Evolutionary conservation across 2,113 vertebrate species (phyloP).

Genomic region (Pagrus major): DNA sequence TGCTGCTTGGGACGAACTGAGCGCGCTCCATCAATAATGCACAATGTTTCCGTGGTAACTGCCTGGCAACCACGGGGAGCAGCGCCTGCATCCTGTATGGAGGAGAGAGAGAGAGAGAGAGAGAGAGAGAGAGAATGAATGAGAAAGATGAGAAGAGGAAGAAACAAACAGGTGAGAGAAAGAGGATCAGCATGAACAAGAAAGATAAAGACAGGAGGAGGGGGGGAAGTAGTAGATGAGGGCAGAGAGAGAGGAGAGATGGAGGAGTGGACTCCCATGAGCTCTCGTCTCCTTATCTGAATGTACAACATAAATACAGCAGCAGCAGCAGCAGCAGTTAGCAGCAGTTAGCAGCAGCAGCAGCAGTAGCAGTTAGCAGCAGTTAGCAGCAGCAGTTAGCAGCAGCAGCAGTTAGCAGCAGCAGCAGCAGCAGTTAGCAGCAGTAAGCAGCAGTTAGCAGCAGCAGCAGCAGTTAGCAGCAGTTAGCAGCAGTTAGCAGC

Average conservation of each 20-base stretch:
- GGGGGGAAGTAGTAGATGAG: conserved; percentile 27
- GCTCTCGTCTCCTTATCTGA: conserved; percentile 16
- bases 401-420: too few relatives aligned
- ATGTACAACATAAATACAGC: not conserved
- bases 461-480: too few relatives aligned
- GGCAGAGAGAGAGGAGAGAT: not conserved
- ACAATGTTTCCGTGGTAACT: conserved; percentile 80
- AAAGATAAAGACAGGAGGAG: not conserved
- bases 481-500: too few relatives aligned
- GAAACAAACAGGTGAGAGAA: conserved; percentile 2
- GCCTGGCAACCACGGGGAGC: conserved; percentile 79
- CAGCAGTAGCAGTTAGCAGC: too few relatives aligned
- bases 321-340: too few relatives aligned
- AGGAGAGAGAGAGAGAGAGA: conserved; percentile 11
- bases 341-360: too few relatives aligned
- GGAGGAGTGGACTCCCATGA: not conserved
- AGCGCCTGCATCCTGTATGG: conserved; percentile 53
- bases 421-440: too few relatives aligned
- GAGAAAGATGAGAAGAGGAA: conserved; percentile 22
- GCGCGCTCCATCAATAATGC: conserved; percentile 84
- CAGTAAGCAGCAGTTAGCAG: too few relatives aligned
- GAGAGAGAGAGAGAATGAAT: conserved; percentile 32
- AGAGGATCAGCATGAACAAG: not conserved
- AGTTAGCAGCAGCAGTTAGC: too few relatives aligned
- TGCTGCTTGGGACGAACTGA: conserved; percentile 67